Evolutionary conservation across 2,888 invertebrate species (phyloP).

Genomic region (Spilarctia lutea): DNA sequence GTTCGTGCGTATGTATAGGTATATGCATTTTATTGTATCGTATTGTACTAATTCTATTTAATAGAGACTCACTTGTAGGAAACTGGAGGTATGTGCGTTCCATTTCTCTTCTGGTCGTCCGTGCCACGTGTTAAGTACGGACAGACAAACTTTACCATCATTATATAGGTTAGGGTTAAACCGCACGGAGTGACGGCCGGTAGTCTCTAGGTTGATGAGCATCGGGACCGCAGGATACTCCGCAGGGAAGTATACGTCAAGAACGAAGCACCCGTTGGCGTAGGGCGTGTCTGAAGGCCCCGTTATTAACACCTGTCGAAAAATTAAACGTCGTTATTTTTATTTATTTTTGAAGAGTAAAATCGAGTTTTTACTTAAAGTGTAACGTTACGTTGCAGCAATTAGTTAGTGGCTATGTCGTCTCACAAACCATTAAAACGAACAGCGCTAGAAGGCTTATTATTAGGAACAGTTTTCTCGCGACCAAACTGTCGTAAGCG

Average conservation of each 20-base stretch:
- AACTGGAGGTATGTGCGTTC: slow-evolving; percentile 98
- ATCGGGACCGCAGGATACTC: slow-evolving; percentile 94
- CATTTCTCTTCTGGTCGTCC: slow-evolving; percentile 98
- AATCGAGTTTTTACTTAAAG: too few species aligned
- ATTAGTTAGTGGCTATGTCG: too few species aligned
- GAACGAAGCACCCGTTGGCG: slow-evolving; percentile 96
- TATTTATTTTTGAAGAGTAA: too few species aligned
- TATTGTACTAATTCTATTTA: background rate
- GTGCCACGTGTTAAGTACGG: slow-evolving; percentile 98
- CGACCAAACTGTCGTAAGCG: too few species aligned
- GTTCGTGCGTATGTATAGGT: background rate
- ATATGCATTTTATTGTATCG: too few species aligned
- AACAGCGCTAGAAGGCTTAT: too few species aligned
- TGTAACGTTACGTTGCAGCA: too few species aligned
- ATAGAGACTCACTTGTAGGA: slow-evolving; percentile 88
- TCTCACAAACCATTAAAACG: too few species aligned
- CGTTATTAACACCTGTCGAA: slow-evolving; percentile 92
- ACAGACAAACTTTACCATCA: slow-evolving; percentile 97
- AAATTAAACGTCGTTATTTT: background rate
- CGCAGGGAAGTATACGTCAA: slow-evolving; percentile 96
- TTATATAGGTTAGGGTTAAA: slow-evolving; percentile 98
- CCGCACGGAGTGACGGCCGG: slow-evolving; percentile 94
- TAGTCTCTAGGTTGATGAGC: slow-evolving; percentile 96
- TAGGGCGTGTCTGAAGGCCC: slow-evolving; percentile 97
- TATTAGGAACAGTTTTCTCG: too few species aligned